phyloP scores from a whole-genome alignment of 1,140 invertebrate genomes.

The Caenorhabditis latens region DNA sequence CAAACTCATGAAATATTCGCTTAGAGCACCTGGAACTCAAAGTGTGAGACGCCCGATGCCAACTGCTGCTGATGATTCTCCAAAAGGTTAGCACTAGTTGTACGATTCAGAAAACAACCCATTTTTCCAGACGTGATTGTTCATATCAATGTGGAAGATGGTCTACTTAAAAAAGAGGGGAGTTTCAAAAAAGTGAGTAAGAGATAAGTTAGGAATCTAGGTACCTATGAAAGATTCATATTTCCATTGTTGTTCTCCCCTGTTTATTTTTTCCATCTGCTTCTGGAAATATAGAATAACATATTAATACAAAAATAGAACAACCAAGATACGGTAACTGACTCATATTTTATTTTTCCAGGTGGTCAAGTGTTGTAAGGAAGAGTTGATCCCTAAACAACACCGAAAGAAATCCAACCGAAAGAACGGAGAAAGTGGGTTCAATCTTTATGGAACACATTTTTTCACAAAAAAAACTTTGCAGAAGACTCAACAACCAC shows the following conservation, averaged over 20 bases:
- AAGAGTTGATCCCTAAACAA: neutral
- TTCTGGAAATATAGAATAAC: neutral
- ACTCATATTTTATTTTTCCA: neutral
- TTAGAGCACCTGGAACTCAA: constrained; percentile 35
- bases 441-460: neutral
- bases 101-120: no score
- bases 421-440: neutral
- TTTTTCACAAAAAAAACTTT: neutral
- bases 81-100: neutral
- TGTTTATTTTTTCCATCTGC: neutral
- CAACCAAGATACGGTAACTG: neutral
- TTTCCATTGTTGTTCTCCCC: neutral
- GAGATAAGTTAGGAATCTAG: neutral
- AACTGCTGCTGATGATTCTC: constrained; percentile 29
- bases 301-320: neutral
- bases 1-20: constrained; percentile 69
- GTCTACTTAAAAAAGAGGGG: constrained; percentile 20
- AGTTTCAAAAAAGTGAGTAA: neutral
- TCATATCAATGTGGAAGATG: constrained; percentile 1
- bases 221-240: neutral
- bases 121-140: constrained; percentile 6
- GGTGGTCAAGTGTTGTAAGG: neutral
- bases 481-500: constrained; percentile 33
- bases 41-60: neutral
- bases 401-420: neutral